A percentile compares a stretch with the other conserved stretches of the same genome.
Conservation (phyloP, 2,888 invertebrate genomes). For the Trichogramma dendrolimi region DNA sequence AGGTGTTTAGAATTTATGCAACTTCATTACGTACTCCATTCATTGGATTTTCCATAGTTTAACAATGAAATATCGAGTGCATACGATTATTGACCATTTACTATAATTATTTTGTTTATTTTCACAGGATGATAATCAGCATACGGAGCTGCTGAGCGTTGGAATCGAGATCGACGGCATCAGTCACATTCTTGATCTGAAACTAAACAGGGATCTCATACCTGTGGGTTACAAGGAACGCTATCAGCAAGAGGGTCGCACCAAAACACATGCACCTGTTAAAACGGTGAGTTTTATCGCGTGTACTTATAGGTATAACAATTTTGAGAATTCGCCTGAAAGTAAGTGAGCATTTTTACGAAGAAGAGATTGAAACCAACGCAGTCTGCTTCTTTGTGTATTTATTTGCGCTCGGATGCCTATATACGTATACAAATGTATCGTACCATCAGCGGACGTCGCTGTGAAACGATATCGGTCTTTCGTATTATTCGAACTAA, state of each 20-base stretch:
- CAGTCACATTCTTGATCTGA: constrained; percentile 66
- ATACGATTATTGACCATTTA: not conserved
- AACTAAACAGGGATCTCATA: constrained; percentile 69
- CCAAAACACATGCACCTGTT: constrained; percentile 51
- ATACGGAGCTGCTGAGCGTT: constrained; percentile 60
- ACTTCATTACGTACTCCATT: not conserved
- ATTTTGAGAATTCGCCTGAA: too few species aligned
- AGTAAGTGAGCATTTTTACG: too few species aligned
- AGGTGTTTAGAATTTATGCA: not conserved
- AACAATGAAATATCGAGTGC: not conserved
- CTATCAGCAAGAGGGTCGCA: constrained; percentile 52
- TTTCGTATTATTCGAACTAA: too few species aligned
- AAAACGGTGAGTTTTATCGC: constrained; percentile 48
- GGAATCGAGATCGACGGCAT: constrained; percentile 65
- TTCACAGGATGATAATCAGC: constrained; percentile 53
- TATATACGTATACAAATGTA: too few species aligned
- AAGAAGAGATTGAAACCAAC: too few species aligned
- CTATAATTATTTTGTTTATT: constrained; percentile 1
- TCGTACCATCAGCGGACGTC: too few species aligned
- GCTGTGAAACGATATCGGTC: too few species aligned
- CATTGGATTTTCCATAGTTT: not conserved
- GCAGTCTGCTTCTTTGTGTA: too few species aligned
- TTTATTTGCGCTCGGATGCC: too few species aligned
- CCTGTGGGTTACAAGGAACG: constrained; percentile 62
- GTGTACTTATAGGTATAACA: too few species aligned